phyloP scores from a whole-genome alignment of 2,113 vertebrate species.

The Verasper variegatus region DNA sequence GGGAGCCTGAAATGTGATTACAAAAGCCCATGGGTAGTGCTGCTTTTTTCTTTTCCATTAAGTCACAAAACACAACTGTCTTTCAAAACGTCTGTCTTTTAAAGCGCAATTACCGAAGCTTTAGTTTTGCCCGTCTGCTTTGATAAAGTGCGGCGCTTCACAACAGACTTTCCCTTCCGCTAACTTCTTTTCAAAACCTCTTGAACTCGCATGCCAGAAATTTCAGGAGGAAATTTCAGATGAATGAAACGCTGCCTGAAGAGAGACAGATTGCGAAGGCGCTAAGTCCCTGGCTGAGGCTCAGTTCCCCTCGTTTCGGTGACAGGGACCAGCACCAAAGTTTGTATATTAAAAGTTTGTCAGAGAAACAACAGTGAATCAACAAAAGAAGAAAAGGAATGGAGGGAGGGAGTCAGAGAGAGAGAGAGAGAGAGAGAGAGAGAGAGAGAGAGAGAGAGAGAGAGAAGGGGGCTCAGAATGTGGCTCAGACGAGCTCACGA shows the following conservation, averaged over 20 bases:
- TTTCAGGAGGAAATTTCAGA: constrained; percentile 62
- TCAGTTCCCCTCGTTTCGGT: constrained; percentile 46
- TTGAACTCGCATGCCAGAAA: constrained; percentile 61
- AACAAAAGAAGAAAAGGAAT: constrained; percentile 18
- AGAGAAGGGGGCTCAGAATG: constrained; percentile 19
- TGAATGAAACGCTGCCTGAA: constrained; percentile 68
- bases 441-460: background rate
- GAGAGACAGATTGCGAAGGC: constrained; percentile 66
- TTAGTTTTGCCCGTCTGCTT: constrained; percentile 57
- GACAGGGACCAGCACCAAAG: constrained; percentile 56
- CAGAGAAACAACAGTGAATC: constrained; percentile 40
- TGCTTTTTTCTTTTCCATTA: constrained; percentile 40
- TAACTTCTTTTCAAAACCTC: constrained; percentile 57
- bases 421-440: background rate
- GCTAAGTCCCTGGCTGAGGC: constrained; percentile 66
- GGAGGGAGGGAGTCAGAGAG: background rate
- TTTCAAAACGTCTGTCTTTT: constrained; percentile 39
- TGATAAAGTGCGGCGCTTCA: constrained; percentile 61
- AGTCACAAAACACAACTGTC: constrained; percentile 47
- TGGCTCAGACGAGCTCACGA: constrained; percentile 24
- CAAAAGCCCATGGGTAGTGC: constrained; percentile 41
- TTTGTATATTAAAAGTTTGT: constrained; percentile 64
- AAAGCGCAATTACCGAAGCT: constrained; percentile 46
- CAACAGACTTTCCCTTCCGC: constrained; percentile 47
- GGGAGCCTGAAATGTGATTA: constrained; percentile 51